Conservation (phyloP, 2,888 invertebrate species). For the Thereva unica region DNA sequence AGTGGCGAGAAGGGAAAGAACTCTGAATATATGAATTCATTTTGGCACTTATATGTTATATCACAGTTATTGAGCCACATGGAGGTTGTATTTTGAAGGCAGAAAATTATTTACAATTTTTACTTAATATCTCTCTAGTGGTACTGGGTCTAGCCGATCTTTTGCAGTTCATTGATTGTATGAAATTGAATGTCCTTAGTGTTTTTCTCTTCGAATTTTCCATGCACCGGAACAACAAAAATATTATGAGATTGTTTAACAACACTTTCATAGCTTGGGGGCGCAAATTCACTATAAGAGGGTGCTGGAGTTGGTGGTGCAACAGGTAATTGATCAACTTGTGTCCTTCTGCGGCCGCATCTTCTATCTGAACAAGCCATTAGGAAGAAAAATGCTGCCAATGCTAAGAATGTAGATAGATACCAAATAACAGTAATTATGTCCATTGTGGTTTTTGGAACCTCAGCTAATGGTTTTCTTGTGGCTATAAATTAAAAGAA, state of each 20-base stretch:
- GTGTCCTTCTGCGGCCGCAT: constrained; percentile 44
- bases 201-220: constrained; percentile 20
- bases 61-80: too few relatives aligned
- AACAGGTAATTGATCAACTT: constrained; percentile 10
- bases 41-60: too few relatives aligned
- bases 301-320: constrained; percentile 55
- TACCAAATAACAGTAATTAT: constrained; percentile 57
- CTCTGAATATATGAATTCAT: too few relatives aligned
- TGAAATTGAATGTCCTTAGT: constrained; percentile 9
- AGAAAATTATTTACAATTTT: too few relatives aligned
- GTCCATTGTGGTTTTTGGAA: constrained; percentile 57
- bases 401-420: constrained; percentile 55
- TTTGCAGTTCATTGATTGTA: constrained; percentile 22
- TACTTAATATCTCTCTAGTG: too few relatives aligned
- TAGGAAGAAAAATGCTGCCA: constrained; percentile 56
- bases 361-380: constrained; percentile 57
- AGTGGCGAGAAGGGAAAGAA: too few relatives aligned
- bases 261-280: constrained; percentile 56
- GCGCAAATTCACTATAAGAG: constrained; percentile 57
- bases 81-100: too few relatives aligned
- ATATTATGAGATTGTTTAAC: constrained; percentile 49
- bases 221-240: constrained; percentile 52
- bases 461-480: constrained; percentile 41
- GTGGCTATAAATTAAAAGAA: background rate
- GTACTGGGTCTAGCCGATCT: constrained; percentile 19